Evolutionary conservation across 2,888 invertebrate genomes (phyloP).

Genomic region (Conomelus anceps): DNA sequence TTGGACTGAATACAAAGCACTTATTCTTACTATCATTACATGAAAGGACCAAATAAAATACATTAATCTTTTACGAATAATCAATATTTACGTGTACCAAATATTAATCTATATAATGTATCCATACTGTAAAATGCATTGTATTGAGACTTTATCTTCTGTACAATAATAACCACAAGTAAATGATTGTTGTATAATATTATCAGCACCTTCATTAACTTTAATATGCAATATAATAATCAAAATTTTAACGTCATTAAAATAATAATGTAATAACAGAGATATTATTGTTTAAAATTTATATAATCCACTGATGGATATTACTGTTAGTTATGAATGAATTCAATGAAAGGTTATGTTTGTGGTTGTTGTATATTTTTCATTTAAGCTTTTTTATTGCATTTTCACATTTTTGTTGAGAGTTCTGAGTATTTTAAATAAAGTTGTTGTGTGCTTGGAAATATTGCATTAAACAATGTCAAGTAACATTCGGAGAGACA

Average conservation of each 20-base stretch:
- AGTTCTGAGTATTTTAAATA: neutral
- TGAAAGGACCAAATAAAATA: neutral
- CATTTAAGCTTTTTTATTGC: neutral
- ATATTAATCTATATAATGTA: neutral
- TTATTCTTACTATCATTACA: neutral
- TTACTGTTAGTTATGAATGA: neutral
- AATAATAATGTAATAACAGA: neutral
- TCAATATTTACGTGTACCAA: neutral
- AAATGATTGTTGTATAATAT: neutral
- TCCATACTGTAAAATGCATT: neutral
- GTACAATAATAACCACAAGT: neutral
- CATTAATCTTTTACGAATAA: neutral
- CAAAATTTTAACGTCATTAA: neutral
- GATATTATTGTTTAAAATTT: neutral
- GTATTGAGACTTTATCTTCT: neutral
- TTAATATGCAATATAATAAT: neutral
- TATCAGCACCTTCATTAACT: neutral
- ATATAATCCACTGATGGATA: neutral
- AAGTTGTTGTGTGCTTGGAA: neutral
- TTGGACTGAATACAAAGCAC: neutral
- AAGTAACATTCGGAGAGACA: neutral
- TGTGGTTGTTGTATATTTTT: neutral
- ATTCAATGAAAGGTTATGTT: neutral
- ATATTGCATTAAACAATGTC: neutral
- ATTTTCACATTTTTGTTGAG: neutral